Evolutionary conservation across 1,140 invertebrate species (phyloP).

Genomic region (Agrilus planipennis): DNA sequence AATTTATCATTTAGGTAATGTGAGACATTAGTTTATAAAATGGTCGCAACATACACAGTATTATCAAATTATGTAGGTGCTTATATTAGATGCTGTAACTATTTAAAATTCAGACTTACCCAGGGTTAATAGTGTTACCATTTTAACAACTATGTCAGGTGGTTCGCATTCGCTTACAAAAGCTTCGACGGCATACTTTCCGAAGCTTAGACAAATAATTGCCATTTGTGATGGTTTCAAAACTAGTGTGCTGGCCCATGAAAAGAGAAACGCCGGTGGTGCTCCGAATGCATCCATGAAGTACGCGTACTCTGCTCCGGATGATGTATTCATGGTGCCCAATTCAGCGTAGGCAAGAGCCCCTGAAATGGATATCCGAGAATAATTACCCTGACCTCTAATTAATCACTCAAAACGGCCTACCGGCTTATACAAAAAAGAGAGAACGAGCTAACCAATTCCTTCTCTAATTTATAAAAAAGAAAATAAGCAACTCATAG

Average conservation of each 20-base stretch:
- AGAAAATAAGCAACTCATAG: no score
- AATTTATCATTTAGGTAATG: no score
- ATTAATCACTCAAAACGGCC: no score
- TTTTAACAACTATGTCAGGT: conserved; percentile 60
- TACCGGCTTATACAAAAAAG: no score
- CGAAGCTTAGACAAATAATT: conserved; percentile 88
- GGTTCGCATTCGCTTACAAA: conserved; percentile 77
- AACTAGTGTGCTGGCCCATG: conserved; percentile 78
- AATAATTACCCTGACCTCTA: background rate
- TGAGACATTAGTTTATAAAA: no score
- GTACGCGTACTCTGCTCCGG: conserved; percentile 86
- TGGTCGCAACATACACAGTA: no score
- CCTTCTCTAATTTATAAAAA: no score
- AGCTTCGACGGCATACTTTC: conserved; percentile 86
- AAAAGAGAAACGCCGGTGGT: conserved; percentile 81
- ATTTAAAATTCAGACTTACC: no score
- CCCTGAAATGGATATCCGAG: conserved; percentile 41
- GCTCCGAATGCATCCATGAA: conserved; percentile 84
- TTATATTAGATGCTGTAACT: background rate
- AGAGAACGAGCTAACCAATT: no score
- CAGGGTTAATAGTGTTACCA: conserved; percentile 68
- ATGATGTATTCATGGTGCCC: conserved; percentile 87
- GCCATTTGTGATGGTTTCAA: conserved; percentile 89
- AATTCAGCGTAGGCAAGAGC: conserved; percentile 86
- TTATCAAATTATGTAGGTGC: background rate